Percentiles rank a stretch among this genome's conserved stretches.
Conservation (phyloP, 2,888 invertebrate species). For the Mimas tiliae region DNA sequence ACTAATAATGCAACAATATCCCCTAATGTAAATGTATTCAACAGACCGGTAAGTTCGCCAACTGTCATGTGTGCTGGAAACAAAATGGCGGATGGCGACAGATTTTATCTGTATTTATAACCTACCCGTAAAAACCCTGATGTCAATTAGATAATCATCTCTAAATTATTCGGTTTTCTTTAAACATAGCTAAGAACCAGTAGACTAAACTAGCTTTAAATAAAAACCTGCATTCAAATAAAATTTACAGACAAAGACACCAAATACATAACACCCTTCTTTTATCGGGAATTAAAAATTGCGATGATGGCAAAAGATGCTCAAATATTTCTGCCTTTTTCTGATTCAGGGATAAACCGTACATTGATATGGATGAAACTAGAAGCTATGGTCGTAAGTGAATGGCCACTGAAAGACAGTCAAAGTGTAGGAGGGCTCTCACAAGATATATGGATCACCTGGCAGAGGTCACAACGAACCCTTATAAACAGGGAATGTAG, state of each 20-base stretch:
- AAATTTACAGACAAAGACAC: too few relatives aligned
- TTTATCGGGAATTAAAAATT: too few relatives aligned
- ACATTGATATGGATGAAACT: background rate
- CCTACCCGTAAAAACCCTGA: too few relatives aligned
- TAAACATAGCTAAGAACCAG: too few relatives aligned
- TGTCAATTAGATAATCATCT: too few relatives aligned
- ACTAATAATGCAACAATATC: conserved; percentile 19
- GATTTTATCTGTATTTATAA: conserved; percentile 3
- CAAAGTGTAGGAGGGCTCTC: background rate
- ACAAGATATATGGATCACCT: conserved; percentile 3
- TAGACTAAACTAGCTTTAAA: too few relatives aligned
- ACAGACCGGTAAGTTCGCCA: conserved; percentile 18
- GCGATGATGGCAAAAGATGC: background rate
- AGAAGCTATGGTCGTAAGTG: background rate
- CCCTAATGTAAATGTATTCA: conserved; percentile 17
- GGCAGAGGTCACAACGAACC: background rate
- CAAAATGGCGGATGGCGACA: conserved; percentile 17
- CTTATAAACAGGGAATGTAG: conserved; percentile 6
- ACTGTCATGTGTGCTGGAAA: conserved; percentile 9
- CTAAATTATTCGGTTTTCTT: too few relatives aligned
- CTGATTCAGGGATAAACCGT: background rate
- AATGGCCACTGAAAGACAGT: background rate
- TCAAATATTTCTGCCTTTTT: background rate
- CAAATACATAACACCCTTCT: too few relatives aligned
- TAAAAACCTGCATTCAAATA: too few relatives aligned